Conservation (phyloP, 2,888 invertebrate genomes). For the Balanococcus diminutus region DNA sequence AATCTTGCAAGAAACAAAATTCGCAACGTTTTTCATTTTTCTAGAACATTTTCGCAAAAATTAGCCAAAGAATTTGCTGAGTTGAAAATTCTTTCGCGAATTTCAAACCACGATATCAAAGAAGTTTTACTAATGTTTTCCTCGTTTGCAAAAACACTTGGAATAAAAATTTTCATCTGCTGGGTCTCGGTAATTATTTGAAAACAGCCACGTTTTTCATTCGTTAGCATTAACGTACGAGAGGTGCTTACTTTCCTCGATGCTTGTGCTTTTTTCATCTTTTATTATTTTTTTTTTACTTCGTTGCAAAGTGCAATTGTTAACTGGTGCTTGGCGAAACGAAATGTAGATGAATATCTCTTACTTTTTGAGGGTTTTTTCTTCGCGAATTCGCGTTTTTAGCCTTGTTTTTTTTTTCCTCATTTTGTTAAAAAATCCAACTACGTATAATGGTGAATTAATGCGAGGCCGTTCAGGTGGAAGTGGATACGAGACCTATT, state of each 20-base stretch:
- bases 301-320: background rate
- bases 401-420: too few relatives aligned
- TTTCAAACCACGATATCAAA: background rate
- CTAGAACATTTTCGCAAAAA: background rate
- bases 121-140: background rate
- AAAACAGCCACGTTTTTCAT: background rate
- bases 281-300: background rate
- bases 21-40: background rate
- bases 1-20: background rate
- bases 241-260: background rate
- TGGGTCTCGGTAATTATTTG: background rate
- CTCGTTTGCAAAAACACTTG: background rate
- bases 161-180: background rate
- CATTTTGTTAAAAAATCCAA: too few relatives aligned
- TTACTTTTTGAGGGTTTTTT: background rate
- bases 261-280: background rate
- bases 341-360: background rate
- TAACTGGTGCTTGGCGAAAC: background rate
- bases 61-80: background rate
- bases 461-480: too few relatives aligned
- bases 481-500: too few relatives aligned
- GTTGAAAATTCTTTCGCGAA: background rate
- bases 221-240: background rate
- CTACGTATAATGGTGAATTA: too few relatives aligned
- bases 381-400: background rate